A percentile compares a stretch with the other conserved stretches of the same genome.
These are phyloP conservation scores for Abramis brama DNA, from an alignment of 2,113 vertebrate species.

Conservation along the genomic window DNA sequence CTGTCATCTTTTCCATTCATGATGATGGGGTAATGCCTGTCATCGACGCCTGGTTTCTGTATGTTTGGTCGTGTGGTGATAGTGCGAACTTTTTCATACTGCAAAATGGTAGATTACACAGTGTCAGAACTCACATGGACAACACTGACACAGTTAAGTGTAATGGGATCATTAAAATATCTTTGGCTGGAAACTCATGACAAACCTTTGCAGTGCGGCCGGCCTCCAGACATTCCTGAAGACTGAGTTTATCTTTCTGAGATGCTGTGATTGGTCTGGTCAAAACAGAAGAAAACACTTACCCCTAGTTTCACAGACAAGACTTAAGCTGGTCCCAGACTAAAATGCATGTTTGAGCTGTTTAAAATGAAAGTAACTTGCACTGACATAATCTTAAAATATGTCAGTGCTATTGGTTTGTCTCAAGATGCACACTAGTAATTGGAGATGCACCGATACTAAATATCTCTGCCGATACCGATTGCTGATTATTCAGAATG, in stretches of 20 bases:
- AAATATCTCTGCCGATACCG: too few species aligned
- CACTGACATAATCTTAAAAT: too few species aligned
- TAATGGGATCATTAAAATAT: not conserved
- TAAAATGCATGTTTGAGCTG: too few species aligned
- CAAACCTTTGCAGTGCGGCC: conserved; percentile 83
- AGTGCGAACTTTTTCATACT: conserved; percentile 86
- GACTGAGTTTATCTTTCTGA: conserved; percentile 81
- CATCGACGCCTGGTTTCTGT: conserved; percentile 79
- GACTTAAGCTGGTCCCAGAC: too few species aligned
- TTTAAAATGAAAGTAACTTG: too few species aligned
- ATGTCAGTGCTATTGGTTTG: too few species aligned
- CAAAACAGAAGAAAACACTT: not conserved
- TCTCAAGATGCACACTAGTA: too few species aligned
- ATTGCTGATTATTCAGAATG: too few species aligned
- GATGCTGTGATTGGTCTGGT: conserved; percentile 82
- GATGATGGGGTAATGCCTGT: conserved; percentile 77
- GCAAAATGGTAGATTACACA: conserved; percentile 52
- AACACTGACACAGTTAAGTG: not conserved
- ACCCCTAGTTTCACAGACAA: too few species aligned
- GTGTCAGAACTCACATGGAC: not conserved
- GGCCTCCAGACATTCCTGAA: conserved; percentile 86
- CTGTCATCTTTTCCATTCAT: conserved; percentile 82
- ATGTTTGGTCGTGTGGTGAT: conserved; percentile 86
- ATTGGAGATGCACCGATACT: too few species aligned
- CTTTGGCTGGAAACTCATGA: not conserved